phyloP scores from a whole-genome alignment of 92 coral and sea anemone species.

The Chrysogorgia sp. region DNA sequence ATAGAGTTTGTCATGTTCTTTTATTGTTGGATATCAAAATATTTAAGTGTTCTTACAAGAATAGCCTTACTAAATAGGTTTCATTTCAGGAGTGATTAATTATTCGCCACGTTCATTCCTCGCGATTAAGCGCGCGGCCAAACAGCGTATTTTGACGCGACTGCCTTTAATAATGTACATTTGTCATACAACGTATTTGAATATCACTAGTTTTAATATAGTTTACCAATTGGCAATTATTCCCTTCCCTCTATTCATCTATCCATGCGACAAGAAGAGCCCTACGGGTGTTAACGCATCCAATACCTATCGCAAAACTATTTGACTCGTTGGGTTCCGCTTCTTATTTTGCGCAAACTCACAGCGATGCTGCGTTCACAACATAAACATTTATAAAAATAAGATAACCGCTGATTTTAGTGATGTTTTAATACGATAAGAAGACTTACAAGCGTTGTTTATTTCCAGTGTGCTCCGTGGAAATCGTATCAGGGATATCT shows the following conservation, averaged over 20 bases:
- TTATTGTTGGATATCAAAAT: not conserved
- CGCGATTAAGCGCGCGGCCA: not conserved
- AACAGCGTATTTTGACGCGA: conserved; percentile 2
- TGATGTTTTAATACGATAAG: not conserved
- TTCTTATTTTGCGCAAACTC: not conserved
- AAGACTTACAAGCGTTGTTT: not conserved
- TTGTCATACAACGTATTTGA: conserved; percentile 22
- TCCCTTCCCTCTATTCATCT: conserved; percentile 8
- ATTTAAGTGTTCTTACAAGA: not conserved
- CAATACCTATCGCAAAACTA: not conserved
- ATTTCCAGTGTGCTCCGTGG: not conserved
- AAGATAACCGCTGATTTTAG: not conserved
- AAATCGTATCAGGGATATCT: conserved; percentile 9
- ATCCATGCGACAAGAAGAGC: conserved; percentile 3
- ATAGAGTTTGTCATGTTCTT: conserved; percentile 7
- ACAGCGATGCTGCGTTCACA: too few relatives aligned
- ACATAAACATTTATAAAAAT: not conserved
- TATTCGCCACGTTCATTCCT: not conserved
- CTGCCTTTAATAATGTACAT: not conserved
- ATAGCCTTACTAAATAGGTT: not conserved
- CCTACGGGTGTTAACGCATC: conserved; percentile 18
- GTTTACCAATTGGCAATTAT: not conserved
- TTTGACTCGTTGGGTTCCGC: not conserved
- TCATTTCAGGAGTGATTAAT: not conserved
- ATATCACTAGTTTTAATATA: not conserved